Base-by-base conservation (phyloP, 1,140 invertebrate species). In the Monochamus saltuarius region DNA sequence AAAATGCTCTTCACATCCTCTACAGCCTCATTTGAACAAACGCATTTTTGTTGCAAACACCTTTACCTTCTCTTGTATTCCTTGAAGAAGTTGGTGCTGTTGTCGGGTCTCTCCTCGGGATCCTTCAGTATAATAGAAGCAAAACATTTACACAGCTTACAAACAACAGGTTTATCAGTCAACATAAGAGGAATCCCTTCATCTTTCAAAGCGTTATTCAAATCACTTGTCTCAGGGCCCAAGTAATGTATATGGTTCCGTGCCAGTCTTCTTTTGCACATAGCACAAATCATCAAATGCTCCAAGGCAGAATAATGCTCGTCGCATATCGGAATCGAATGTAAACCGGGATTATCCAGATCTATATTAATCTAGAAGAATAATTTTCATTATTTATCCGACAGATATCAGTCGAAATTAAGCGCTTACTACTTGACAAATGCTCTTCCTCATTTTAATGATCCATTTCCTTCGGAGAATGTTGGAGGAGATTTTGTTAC, bases 111-210 rank as follows among this genome's bases (percentile, higher is more conserved):
- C 59, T 82, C 72, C 7, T 78, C 66, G 4, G 67, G 74, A 10
- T 80, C 80, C 53, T 89, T 88, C 56, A 89, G 78, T 29, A 89
- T 78, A 16, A 90, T 70, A 45, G 86, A 83, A 52, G 85, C 86
- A 74, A 88, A 92, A 69, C 89, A 88, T 58, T 87, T 84, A 67
- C 90, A 92, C 4, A 89, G 73, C 76, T 91, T 92, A 75, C 90
- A 92, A 9, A 91, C 83, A 62, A 89, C 84, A 0, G 85, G 82
- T 65, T 79, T 81, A 51, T 81, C 79, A 35, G 77, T 73, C 38
- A 88, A 64, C 34, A 80, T 77, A n/a, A 89, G 84, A 0, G 88
- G 89, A 10, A 92, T 81, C 6, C 56, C 83, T 64, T 87, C 84
- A 51, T 83, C 80, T 39, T 75, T 71, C 4, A 92, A 77, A 1